Base-by-base conservation (phyloP, 2,797 vertebrate genomes). In the Choloepus didactylus region DNA sequence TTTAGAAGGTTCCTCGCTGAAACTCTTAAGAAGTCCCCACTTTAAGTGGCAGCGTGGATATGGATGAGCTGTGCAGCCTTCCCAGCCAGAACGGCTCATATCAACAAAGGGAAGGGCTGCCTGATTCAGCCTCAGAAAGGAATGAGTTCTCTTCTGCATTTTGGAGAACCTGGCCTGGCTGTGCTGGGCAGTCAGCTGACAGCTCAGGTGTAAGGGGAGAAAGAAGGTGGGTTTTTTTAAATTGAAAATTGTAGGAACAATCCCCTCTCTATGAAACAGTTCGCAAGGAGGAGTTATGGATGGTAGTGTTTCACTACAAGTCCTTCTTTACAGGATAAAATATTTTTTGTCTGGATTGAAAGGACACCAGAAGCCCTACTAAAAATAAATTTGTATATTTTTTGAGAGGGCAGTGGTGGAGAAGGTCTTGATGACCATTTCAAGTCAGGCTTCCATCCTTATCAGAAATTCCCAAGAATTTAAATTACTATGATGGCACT, bases 141-240 rank as follows among this genome's bases (percentile, higher is more conserved):
- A 31, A 31, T 0, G 0, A 49, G 44, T 27, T 23, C 11, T 44
- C 0, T 0, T 29, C 21, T 16, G 21, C 10, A 1, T 1, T 25
- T 49, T 41, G 11, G 44, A 49, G 64, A 2, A 8, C 35, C 35
- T 25, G 23, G 29, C 35, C 35, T 0, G 0, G 9, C 12, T 0
- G 4, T 19, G 56, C 56, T n/a, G 4, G 72, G 31, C 73, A 31
- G 44, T 41, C 56, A 67, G n/a, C 75, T 38, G 44, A 11, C 27
- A 3, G 60, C 60, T 70, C 1, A 41, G 72, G 6, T 21, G 10
- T 49, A 21, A 8, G 6, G 25, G 54, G 44, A 64, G 14, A 62
- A 67, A 27, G 5, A 8, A 49, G 19, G 8, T 3, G 3, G 11
- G 4, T 9, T 2, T 70, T 82, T 79, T 70, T 60, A 51, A 44